Percentiles rank a stretch among this genome's conserved stretches.
phyloP scores from a whole-genome alignment of 2,113 vertebrate species.

The Peromyscus polionotus region DNA sequence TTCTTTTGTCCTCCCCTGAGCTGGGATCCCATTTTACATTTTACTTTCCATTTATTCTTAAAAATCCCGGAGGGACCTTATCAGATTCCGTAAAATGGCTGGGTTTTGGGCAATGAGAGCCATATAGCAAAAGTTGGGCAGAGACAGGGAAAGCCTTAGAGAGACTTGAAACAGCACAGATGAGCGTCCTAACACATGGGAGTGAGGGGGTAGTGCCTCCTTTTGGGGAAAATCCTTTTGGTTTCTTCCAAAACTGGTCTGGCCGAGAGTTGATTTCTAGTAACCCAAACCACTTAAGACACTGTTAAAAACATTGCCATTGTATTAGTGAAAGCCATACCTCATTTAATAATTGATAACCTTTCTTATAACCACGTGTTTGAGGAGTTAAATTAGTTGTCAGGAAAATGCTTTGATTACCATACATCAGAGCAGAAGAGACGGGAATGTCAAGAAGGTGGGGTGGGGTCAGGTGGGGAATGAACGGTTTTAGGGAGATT shows the following conservation, averaged over 20 bases:
- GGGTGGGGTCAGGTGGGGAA: neutral
- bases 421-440: conserved; percentile 65
- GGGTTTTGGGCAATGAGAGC: neutral
- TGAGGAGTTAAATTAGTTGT: conserved; percentile 68
- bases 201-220: neutral
- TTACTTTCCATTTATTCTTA: conserved; percentile 2
- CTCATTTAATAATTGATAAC: conserved; percentile 70
- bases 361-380: conserved; percentile 47
- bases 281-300: conserved; percentile 50
- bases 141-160: neutral
- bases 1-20: neutral
- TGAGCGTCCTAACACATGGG: fast-evolving
- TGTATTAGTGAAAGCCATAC: conserved; percentile 23
- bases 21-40: neutral
- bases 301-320: conserved; percentile 43
- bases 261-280: conserved; percentile 37
- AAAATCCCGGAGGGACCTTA: neutral
- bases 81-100: neutral
- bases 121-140: too few relatives aligned
- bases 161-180: neutral
- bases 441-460: neutral
- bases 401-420: conserved; percentile 70
- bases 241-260: conserved; percentile 46
- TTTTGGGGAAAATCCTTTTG: conserved; percentile 30
- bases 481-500: conserved; percentile 71